Percentiles rank a stretch among this genome's conserved stretches.
Evolutionary conservation across 2,797 vertebrate genomes (phyloP).

Genomic region (Diplodus sargus): DNA sequence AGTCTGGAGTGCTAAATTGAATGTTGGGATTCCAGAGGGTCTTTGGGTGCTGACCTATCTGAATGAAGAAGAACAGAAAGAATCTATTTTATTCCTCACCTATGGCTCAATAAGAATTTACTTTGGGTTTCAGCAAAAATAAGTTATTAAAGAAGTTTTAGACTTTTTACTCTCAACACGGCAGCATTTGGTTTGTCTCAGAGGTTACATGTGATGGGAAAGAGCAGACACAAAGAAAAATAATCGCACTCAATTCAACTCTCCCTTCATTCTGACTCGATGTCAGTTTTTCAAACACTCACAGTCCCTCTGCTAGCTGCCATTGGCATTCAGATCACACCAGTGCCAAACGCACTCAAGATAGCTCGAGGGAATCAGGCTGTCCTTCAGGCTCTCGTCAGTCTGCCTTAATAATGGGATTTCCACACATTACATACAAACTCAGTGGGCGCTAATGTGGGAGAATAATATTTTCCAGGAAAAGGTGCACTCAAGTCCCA

Average conservation of each 20-base stretch:
- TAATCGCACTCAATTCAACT: slow-evolving; percentile 25
- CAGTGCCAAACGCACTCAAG: slow-evolving; percentile 47
- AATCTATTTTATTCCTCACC: slow-evolving; percentile 27
- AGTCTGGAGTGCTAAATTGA: slow-evolving; percentile 64
- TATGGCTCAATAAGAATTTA: not conserved
- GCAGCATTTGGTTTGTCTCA: not conserved
- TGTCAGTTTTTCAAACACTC: slow-evolving; percentile 41
- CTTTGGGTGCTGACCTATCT: slow-evolving; percentile 39
- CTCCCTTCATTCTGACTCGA: slow-evolving; percentile 21
- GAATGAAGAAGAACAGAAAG: slow-evolving; percentile 40
- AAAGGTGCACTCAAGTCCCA: slow-evolving; percentile 55
- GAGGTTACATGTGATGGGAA: slow-evolving; percentile 18
- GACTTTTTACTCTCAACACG: not conserved
- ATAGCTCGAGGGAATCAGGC: slow-evolving; percentile 54
- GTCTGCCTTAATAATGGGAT: slow-evolving; percentile 72
- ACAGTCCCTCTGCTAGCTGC: slow-evolving; percentile 7
- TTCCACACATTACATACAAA: slow-evolving; percentile 69
- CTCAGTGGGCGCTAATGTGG: slow-evolving; percentile 59
- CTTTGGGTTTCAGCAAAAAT: slow-evolving; percentile 20
- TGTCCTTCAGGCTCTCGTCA: slow-evolving; percentile 67
- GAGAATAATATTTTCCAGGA: slow-evolving; percentile 67
- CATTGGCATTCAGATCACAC: slow-evolving; percentile 72
- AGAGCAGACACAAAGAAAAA: slow-evolving; percentile 22
- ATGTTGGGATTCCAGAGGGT: slow-evolving; percentile 41
- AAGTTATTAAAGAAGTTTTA: slow-evolving; percentile 23